Base-by-base conservation (phyloP, 1,140 invertebrate genomes). In the Mesaphorura yosii region DNA sequence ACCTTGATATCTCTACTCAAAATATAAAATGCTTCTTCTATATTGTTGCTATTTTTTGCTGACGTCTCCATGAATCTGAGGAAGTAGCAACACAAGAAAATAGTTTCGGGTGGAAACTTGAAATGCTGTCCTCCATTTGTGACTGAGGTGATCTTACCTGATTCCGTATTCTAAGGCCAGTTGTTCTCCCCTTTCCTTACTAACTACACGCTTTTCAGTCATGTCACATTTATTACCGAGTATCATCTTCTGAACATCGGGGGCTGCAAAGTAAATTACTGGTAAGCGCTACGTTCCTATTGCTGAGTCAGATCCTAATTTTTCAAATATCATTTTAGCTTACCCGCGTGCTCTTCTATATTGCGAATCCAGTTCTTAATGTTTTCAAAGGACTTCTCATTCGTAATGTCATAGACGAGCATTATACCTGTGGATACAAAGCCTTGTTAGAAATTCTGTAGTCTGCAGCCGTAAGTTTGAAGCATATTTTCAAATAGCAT, bases 221-320 rank as follows among this genome's bases (percentile, higher is more conserved):
- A 90, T 77, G 71, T 94, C 89, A 73, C 90, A 92, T 75, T 94
- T 94, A 72, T 94, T 94, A 58, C 88, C 89, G 65, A 93, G 73
- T 55, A 93, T 80, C 88, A 94, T 94, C 73, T 90, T 90, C 68
- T 93, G 88, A 15, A 93, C 90, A 74, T 93, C 88, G 27, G 88
- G 83, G 27, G 88, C 88, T 20, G 88, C 88, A 72, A 88, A 86
- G 44, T 71, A 67, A 50, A 42, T 7, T 10, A 34, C n/a, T n/a
- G n/a, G n/a, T n/a, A n/a, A n/a, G n/a, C n/a, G 7, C 25, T 14
- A 51, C 29, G 37, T 27, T 31, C 3, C 28, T 2, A 14, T 34
- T 53, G 28, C 17, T 44, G 15, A 53, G 3, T 1, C 15, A 55
- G 29, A 27, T 41, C 14, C 14, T 17, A 40, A 61, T 40, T 48